Percentiles rank a stretch among this genome's conserved stretches.
Conservation (phyloP, 2,888 invertebrate genomes). For the Congeria kusceri region DNA sequence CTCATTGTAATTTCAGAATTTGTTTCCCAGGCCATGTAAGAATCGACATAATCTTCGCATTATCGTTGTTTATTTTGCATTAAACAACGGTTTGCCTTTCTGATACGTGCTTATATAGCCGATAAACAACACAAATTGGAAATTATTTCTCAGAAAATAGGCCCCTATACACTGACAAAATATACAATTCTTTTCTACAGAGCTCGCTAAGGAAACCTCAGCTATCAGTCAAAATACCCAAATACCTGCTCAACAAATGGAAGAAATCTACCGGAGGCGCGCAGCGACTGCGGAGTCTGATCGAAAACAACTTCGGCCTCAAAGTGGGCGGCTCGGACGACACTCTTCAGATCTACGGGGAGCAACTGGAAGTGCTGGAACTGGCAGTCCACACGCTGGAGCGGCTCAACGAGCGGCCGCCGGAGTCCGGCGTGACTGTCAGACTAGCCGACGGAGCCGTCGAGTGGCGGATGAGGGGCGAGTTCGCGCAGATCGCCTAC, state of each 20-base stretch:
- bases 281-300: conserved; percentile 21
- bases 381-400: conserved; percentile 40
- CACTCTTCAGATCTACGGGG: conserved; percentile 32
- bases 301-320: conserved; percentile 38
- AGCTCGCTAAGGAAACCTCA: conserved; percentile 14
- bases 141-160: neutral
- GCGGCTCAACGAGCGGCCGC: conserved; percentile 15
- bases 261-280: conserved; percentile 30
- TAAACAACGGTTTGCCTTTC: too few relatives aligned
- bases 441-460: conserved; percentile 31
- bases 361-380: conserved; percentile 35
- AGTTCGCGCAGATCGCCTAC: conserved; percentile 27
- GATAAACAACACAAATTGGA: too few relatives aligned
- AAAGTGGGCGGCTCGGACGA: conserved; percentile 32
- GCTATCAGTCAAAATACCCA: conserved; percentile 29
- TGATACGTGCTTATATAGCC: too few relatives aligned
- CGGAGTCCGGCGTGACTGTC: conserved; percentile 10
- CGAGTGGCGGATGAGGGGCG: conserved; percentile 41
- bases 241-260: conserved; percentile 45
- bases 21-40: too few relatives aligned
- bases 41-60: too few relatives aligned
- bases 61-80: too few relatives aligned
- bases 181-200: neutral
- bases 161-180: too few relatives aligned
- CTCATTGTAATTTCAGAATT: too few relatives aligned